These are phyloP conservation scores for Maconellicoccus hirsutus DNA, from an alignment of 1,140 invertebrate species.

Conservation along the genomic window DNA sequence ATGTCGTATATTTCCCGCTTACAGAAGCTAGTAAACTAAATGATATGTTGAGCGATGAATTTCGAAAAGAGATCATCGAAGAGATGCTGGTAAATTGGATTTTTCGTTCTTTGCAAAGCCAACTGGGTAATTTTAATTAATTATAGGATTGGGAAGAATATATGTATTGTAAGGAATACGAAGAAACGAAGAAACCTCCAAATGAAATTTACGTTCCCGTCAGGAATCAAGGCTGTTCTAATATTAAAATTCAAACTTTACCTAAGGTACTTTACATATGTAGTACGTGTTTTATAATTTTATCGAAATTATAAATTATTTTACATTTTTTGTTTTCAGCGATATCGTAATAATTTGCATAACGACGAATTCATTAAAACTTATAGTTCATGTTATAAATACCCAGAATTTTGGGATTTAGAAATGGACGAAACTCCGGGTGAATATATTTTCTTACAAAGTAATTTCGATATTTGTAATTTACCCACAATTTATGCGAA, in stretches of 20 bases:
- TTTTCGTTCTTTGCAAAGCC: no score
- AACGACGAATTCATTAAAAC: background rate
- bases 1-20: no score
- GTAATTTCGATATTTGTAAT: background rate
- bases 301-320: background rate
- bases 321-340: background rate
- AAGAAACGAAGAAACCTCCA: background rate
- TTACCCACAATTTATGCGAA: background rate
- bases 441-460: no score
- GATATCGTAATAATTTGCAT: background rate
- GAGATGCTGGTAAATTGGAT: no score
- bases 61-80: no score
- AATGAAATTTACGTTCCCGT: background rate
- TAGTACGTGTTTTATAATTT: background rate
- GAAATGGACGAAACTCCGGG: background rate
- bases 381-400: background rate
- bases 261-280: background rate
- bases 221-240: background rate
- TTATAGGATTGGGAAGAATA: slow-evolving; percentile 3
- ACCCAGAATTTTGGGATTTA: background rate
- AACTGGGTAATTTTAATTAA: no score
- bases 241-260: background rate
- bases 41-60: no score
- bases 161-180: slow-evolving; percentile 3
- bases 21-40: no score